Evolutionary conservation across 2,888 invertebrate species (phyloP).

Genomic region (Phortica magna): DNA sequence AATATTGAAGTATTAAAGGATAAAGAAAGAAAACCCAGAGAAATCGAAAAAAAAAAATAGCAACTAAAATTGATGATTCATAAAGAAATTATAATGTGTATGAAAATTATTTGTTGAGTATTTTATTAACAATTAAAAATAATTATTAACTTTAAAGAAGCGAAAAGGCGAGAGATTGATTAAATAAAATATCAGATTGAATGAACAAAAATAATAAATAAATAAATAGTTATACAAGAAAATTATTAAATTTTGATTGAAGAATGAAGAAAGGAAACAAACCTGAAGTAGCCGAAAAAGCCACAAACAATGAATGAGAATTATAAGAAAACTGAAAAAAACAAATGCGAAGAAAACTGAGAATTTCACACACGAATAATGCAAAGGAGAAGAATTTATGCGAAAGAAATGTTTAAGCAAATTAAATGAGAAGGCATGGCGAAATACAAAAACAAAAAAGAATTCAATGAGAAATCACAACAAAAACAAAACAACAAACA

Average conservation of each 20-base stretch:
- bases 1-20: constrained; percentile 22
- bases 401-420: constrained; percentile 42
- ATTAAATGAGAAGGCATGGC: constrained; percentile 34
- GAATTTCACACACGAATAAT: not conserved
- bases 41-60: constrained; percentile 42
- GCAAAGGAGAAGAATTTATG: not conserved
- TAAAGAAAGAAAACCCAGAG: constrained; percentile 27
- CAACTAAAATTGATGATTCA: constrained; percentile 44
- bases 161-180: constrained; percentile 19
- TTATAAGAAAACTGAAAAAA: constrained; percentile 51
- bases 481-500: constrained; percentile 42
- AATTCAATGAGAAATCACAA: constrained; percentile 32
- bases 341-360: constrained; percentile 54
- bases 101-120: constrained; percentile 76
- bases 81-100: constrained; percentile 46
- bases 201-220: constrained; percentile 48
- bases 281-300: constrained; percentile 44
- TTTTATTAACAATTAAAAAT: constrained; percentile 68
- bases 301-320: constrained; percentile 13
- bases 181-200: constrained; percentile 38
- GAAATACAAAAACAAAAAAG: constrained; percentile 20
- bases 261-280: constrained; percentile 44
- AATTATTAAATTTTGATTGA: constrained; percentile 57
- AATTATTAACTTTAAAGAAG: constrained; percentile 49
- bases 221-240: constrained; percentile 54